A percentile compares a stretch with the other conserved stretches of the same genome.
These are phyloP conservation scores for Nothobranchius furzeri DNA, from an alignment of 2,113 vertebrate species.

Conservation along the genomic window DNA sequence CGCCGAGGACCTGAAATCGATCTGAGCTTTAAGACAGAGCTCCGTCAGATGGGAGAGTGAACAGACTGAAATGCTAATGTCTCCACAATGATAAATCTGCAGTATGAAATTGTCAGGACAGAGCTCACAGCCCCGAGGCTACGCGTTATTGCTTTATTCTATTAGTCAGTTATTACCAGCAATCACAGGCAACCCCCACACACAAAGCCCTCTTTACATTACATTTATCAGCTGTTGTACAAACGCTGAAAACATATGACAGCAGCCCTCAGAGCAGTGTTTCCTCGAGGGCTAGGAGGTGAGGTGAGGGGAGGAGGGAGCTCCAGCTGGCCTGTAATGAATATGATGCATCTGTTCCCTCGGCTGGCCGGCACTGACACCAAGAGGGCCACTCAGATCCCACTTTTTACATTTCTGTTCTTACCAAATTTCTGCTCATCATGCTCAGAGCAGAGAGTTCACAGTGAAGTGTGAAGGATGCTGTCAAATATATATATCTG, in stretches of 20 bases:
- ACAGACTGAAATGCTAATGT: slow-evolving; percentile 82
- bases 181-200: slow-evolving; percentile 78
- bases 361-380: slow-evolving; percentile 68
- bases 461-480: slow-evolving; percentile 30
- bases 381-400: slow-evolving; percentile 64
- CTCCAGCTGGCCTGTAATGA: slow-evolving; percentile 77
- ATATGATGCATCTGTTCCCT: slow-evolving; percentile 78
- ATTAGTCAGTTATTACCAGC: slow-evolving; percentile 86
- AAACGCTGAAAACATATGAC: slow-evolving; percentile 80
- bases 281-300: slow-evolving; percentile 67
- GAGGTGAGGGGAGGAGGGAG: slow-evolving; percentile 32
- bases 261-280: slow-evolving; percentile 77
- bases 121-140: slow-evolving; percentile 76
- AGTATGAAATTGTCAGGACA: slow-evolving; percentile 78
- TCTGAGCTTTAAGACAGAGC: slow-evolving; percentile 60
- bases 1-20: slow-evolving; percentile 50
- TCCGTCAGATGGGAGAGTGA: slow-evolving; percentile 72
- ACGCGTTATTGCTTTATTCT: slow-evolving; percentile 84
- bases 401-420: slow-evolving; percentile 35
- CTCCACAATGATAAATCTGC: slow-evolving; percentile 79
- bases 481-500: slow-evolving; percentile 49
- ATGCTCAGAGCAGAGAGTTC: slow-evolving; percentile 36
- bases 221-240: slow-evolving; percentile 82
- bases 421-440: slow-evolving; percentile 35
- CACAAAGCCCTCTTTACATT: slow-evolving; percentile 75